Evolutionary conservation across 2,888 invertebrate species (phyloP).

Genomic region (Hydrotaea cyrtoneurina): DNA sequence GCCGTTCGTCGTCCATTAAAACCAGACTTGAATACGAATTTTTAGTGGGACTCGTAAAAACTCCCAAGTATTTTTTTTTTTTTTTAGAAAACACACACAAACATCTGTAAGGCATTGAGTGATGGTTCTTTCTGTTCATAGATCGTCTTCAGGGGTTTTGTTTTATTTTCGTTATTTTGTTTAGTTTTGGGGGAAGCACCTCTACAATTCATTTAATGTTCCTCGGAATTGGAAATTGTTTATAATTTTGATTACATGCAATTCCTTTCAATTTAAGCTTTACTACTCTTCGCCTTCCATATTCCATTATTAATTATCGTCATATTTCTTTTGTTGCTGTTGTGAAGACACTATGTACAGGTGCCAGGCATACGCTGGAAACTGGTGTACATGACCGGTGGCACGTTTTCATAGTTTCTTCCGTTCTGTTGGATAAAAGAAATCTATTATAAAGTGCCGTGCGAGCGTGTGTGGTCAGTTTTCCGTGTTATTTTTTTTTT

Average conservation of each 20-base stretch:
- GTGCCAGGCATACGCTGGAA: not conserved
- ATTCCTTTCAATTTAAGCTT: slow-evolving; percentile 19
- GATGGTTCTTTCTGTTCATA: not conserved
- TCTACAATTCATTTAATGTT: slow-evolving; percentile 9
- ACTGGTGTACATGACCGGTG: slow-evolving; percentile 26
- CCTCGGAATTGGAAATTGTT: slow-evolving; percentile 14
- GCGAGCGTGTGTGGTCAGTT: slow-evolving; percentile 48
- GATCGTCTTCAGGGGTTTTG: slow-evolving; percentile 3
- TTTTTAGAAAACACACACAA: not conserved
- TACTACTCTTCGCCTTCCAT: not conserved
- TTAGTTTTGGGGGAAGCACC: not conserved
- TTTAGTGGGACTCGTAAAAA: not conserved
- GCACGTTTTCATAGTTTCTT: slow-evolving; percentile 57
- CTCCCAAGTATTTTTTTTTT: too few species aligned
- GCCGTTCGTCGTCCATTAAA: not conserved
- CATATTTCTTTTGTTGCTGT: slow-evolving; percentile 19
- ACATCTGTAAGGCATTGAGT: not conserved
- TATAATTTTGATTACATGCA: slow-evolving; percentile 5
- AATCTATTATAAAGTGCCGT: slow-evolving; percentile 25
- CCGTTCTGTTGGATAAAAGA: slow-evolving; percentile 55
- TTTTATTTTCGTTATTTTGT: not conserved
- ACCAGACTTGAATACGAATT: slow-evolving; percentile 24
- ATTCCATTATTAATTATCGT: slow-evolving; percentile 24
- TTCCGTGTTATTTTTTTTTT: not conserved
- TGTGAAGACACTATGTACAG: not conserved